These are phyloP conservation scores for Scelioninae gen. 2 DNA, from an alignment of 2,888 invertebrate genomes.

Conservation along the genomic window DNA sequence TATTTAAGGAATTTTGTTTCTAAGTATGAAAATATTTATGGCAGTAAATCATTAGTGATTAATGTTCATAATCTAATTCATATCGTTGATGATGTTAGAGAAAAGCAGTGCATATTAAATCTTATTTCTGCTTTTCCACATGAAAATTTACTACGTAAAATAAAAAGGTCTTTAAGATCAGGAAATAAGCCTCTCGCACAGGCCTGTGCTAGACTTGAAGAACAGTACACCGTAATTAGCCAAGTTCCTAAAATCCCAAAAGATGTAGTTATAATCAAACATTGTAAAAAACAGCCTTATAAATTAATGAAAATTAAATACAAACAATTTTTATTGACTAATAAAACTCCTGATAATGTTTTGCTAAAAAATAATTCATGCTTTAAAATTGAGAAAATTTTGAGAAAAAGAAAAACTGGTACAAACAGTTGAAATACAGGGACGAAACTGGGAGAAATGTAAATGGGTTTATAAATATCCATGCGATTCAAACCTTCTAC, in stretches of 20 bases:
- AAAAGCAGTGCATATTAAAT: conserved; percentile 8
- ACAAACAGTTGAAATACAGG: too few relatives aligned
- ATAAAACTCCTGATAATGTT: not conserved
- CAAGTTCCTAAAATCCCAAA: not conserved
- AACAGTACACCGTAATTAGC: not conserved
- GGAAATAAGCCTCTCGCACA: conserved; percentile 14
- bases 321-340: not conserved
- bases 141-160: conserved; percentile 14
- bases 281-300: not conserved
- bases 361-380: not conserved
- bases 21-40: conserved; percentile 2
- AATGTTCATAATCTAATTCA: conserved; percentile 15
- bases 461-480: too few relatives aligned
- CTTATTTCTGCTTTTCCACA: conserved; percentile 18
- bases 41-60: not conserved
- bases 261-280: not conserved
- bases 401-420: too few relatives aligned
- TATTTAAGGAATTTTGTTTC: conserved; percentile 20
- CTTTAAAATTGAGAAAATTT: conserved; percentile 2
- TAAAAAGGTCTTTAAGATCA: conserved; percentile 21
- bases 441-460: too few relatives aligned
- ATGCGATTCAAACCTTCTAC: too few relatives aligned
- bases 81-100: conserved; percentile 5
- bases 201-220: not conserved
- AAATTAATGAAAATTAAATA: conserved; percentile 1